Base-by-base conservation (phyloP, 2,113 vertebrate genomes). In the Protobothrops flavoviridis region DNA sequence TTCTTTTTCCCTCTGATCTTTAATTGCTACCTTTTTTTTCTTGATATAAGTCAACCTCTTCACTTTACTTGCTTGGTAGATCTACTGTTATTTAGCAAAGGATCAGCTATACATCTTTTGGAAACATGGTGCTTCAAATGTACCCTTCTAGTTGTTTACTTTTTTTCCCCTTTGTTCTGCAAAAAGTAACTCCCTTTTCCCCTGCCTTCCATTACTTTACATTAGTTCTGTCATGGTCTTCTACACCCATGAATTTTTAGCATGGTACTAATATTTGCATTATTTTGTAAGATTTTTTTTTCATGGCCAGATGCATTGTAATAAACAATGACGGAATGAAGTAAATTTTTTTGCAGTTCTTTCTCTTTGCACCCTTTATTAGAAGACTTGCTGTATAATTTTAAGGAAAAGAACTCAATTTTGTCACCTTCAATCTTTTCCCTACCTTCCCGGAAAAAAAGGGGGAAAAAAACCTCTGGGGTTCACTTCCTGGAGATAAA, bases 401-500 rank as follows among this genome's bases (percentile, higher is more conserved):
- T 87, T 29, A 48, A 69, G n/a, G 6, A 33, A 55, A 53, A 13
- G 13, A 45, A 26, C 13, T 69, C 23, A 20, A 11, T 52, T 88
- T 74, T 48, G 33, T 1, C 4, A 26, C 3, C 3, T 39, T 81
- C 69, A 39, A 9, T 81, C 24, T 29, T 17, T 24, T 11, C 24
- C 39, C 20, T 24, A 43, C 74, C 33, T 52, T 24, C 11, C 45
- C 12, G 10, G 43, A 39, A 53, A 8, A 88, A 17, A 50, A 50
- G 48, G 45, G 8, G 9, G 9, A 1, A 23, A 88, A 20, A 12
- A 23, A 3, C 13, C 52, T 55, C 39, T 10, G 7, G 43, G 26
- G 3, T 43, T 90, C 26, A 53, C 55, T 29, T 11, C 55, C 10
- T 2, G 4, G 86, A 95, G 88, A 95, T 96, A 95, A 96, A 57